Conservation (phyloP, 2,113 vertebrate genomes). For the Hippoglossus stenolepis region DNA sequence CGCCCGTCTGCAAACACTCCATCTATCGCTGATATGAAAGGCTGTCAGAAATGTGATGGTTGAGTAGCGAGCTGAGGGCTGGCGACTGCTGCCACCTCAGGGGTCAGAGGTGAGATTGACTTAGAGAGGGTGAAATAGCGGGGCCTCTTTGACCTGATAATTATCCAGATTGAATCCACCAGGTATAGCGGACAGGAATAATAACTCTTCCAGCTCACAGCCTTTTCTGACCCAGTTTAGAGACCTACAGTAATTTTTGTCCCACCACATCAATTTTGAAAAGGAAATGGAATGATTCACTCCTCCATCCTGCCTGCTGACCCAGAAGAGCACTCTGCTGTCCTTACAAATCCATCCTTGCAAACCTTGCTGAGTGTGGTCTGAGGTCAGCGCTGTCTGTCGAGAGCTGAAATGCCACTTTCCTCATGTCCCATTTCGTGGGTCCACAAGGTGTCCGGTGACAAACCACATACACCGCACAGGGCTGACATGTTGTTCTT, state of each 20-base stretch:
- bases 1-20: conserved; percentile 69
- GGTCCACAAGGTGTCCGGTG: conserved; percentile 22
- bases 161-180: conserved; percentile 78
- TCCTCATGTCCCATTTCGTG: conserved; percentile 38
- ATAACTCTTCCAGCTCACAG: conserved; percentile 44
- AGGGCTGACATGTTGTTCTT: conserved; percentile 17
- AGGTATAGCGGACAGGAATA: conserved; percentile 49
- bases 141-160: conserved; percentile 65
- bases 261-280: conserved; percentile 55
- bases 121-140: conserved; percentile 54
- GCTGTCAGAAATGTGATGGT: conserved; percentile 67
- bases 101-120: conserved; percentile 74
- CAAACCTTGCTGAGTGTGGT: conserved; percentile 14
- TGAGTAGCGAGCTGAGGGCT: conserved; percentile 61
- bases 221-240: conserved; percentile 50
- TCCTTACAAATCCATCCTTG: conserved; percentile 49
- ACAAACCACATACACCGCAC: neutral
- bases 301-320: conserved; percentile 46
- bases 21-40: conserved; percentile 76
- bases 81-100: conserved; percentile 66
- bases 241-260: conserved; percentile 50
- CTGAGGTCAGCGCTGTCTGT: conserved; percentile 37
- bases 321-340: conserved; percentile 27
- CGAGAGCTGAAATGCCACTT: conserved; percentile 51
- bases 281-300: conserved; percentile 65